Base-by-base conservation (phyloP, 2,888 invertebrate species). In the Zele albiditarsus region DNA sequence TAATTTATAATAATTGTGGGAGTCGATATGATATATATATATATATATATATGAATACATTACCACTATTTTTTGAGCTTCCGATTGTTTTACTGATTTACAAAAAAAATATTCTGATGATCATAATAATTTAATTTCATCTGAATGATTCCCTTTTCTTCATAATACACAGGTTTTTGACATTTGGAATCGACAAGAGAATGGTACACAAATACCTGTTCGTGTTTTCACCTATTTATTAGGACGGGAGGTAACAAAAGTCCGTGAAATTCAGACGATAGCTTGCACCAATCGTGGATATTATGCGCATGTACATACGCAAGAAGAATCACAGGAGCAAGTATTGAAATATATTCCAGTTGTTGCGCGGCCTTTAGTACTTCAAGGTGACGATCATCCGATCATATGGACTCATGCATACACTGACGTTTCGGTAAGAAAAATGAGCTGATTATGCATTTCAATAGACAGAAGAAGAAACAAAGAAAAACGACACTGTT, bases 391-490 rank as follows among this genome's bases (percentile, higher is more conserved):
- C 2, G 91, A 94, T 8, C 96, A 96, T 83, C 96, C 95, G 25
- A 93, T 96, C 6, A 95, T 97, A 16, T 99, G 99, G 99, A 98
- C 98, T 0, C 97, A 98, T 83, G 95, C 97, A 12, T 98, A 97
- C 86, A 94, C 95, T 31, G 97, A 98, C 86, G 91, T 94, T 78
- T 94, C 96, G 87, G 97, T 97, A 90, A 90, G 89, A 81, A 49
- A 20, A 74, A 70, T 65, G 27, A 20, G 27, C 58, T 70, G 67
- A 67, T 67, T 28, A 31, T 28, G 62, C 31, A 31, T 27, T 62
- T n/a, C 16, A 62, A 14, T 28, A 31, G 12, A 60, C 27, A 27
- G 1, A 60, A 62, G 3, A 25, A 14, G 3, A 60, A 28, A 28
- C n/a, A 28, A 60, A 60, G 20, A n/a, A 28, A 14, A 3, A 27